A percentile compares a stretch with the other conserved stretches of the same genome.
Evolutionary conservation across 92 coral and sea anemone species (phyloP).

Genomic region (Siderastrea siderea): DNA sequence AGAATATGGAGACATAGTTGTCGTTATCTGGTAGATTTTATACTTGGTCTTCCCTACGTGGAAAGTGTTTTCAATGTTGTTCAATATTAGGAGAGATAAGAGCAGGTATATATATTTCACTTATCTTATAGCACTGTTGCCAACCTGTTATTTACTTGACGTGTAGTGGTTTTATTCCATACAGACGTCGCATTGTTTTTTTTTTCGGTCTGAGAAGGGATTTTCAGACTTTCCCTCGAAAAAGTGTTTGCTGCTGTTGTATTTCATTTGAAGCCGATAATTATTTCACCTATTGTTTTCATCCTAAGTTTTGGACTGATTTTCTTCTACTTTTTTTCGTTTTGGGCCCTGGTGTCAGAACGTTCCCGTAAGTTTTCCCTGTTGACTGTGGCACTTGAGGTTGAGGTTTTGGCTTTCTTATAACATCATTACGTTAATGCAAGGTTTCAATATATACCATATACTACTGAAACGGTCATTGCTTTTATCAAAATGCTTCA

Average conservation of each 20-base stretch:
- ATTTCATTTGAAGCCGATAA: neutral
- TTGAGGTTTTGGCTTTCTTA: neutral
- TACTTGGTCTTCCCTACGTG: neutral
- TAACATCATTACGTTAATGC: too few species aligned
- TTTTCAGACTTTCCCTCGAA: neutral
- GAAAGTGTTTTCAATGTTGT: constrained; percentile 24
- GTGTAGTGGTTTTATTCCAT: neutral
- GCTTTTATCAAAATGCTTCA: neutral
- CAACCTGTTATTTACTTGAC: constrained; percentile 19
- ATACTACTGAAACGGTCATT: too few species aligned
- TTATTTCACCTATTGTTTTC: neutral
- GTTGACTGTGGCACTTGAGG: neutral
- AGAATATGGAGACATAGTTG: neutral
- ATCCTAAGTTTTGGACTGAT: neutral
- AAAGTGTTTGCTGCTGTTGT: neutral
- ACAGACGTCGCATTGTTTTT: neutral
- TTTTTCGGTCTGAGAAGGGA: neutral
- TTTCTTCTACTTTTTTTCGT: too few species aligned
- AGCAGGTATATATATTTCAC: constrained; percentile 20
- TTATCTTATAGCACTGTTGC: neutral
- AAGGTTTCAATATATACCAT: too few species aligned
- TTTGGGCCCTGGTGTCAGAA: too few species aligned
- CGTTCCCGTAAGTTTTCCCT: neutral
- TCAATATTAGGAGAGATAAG: constrained; percentile 16
- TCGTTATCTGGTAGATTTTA: neutral